Evolutionary conservation across 1,140 invertebrate species (phyloP), one percentile per base, ranked within the genome.

Genomic region (Papilio glaucus): DNA sequence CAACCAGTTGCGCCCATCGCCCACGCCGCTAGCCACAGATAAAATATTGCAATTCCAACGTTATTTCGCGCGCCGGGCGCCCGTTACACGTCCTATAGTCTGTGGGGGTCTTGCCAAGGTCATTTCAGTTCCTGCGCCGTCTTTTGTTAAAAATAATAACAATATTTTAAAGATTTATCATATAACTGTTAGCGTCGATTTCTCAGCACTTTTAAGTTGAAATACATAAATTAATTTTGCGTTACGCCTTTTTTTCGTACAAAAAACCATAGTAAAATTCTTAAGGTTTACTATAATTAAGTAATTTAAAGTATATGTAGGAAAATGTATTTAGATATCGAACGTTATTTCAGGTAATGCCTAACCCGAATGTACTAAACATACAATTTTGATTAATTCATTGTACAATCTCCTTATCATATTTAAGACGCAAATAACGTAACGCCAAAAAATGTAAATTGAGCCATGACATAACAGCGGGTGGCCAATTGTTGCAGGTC

Each of bases 401-500:
- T 33, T 33, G 29, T 33, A 33, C 29, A 33, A 33, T 33, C 29
- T 33, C 6, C 8, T n/a, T 15, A 45, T 7, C 0, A 45, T 8
- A 45, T 45, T 15, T 15, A 45, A 45, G 5, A 8, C 15, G 15
- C 15, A 12, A 12, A 9, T 4, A 24, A 26, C 21, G 12, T 53
- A 53, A 10, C 18, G 21, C 21, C 49, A 53, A 53, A 53, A 29
- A 61, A 61, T 15, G 26, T 61, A 61, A 61, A 61, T 33, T 33
- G 10, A 61, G n/a, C 7, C 60, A 61, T 37, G 60, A 61, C n/a
- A 15, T 61, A 60, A 26, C 13, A 33, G 57, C 57, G 37, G 33
- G 18, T 45, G 18, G 57, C 29, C 63, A 76, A 79, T 80, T 78
- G 76, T 74, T 39, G 72, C 71, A 72, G 76, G 80, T 85, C 73